Evolutionary conservation across 2,797 vertebrate genomes (phyloP).

Genomic region (Takifugu rubripes): DNA sequence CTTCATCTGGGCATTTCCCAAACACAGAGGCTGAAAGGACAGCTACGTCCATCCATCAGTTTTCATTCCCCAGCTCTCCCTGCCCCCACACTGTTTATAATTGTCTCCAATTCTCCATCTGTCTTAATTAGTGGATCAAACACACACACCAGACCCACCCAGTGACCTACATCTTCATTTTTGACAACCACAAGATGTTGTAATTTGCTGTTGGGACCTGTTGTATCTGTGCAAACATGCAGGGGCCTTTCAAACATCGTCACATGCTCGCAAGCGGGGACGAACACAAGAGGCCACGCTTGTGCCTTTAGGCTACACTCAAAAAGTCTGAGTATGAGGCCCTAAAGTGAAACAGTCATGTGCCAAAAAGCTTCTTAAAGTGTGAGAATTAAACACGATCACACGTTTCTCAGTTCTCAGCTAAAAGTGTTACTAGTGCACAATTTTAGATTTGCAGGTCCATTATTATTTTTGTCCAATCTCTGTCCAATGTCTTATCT

Average conservation of each 20-base stretch:
- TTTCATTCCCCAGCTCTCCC: conserved; percentile 11
- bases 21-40: conserved; percentile 20
- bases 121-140: conserved; percentile 42
- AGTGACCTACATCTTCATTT: conserved; percentile 43
- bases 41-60: conserved; percentile 6
- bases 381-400: too few relatives aligned
- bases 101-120: conserved; percentile 11
- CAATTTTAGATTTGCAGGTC: not conserved
- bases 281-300: conserved; percentile 17
- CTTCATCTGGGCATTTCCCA: conserved; percentile 24
- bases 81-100: conserved; percentile 1
- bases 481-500: not conserved
- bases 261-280: conserved; percentile 11
- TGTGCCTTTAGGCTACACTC: conserved; percentile 10
- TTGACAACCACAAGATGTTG: conserved; percentile 32
- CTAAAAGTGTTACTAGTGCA: not conserved
- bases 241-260: conserved; percentile 16
- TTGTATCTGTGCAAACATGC: conserved; percentile 16
- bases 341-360: conserved; percentile 10
- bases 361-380: conserved; percentile 4
- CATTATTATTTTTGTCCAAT: not conserved
- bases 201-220: conserved; percentile 43
- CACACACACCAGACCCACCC: conserved; percentile 14
- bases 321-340: not conserved
- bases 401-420: not conserved